These are phyloP conservation scores for Crenichthys baileyi DNA, from an alignment of 2,797 vertebrate species.

Conservation along the genomic window DNA sequence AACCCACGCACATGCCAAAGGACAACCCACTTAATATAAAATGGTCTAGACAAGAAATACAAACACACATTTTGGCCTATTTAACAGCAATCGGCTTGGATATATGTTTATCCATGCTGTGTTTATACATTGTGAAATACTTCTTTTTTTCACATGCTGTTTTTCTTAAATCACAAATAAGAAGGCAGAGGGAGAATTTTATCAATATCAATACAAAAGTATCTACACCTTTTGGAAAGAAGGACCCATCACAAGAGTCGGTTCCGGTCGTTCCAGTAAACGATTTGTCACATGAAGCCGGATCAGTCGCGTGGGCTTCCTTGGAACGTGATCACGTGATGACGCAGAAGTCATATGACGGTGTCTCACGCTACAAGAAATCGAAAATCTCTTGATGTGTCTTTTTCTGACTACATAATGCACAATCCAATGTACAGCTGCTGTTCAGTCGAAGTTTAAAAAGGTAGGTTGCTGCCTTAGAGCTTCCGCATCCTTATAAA, in stretches of 20 bases:
- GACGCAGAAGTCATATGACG: conserved; percentile 58
- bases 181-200: too few species aligned
- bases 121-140: too few species aligned
- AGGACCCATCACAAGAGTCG: background rate
- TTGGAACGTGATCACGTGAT: conserved; percentile 53
- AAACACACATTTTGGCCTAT: too few species aligned
- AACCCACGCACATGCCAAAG: too few species aligned
- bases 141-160: too few species aligned
- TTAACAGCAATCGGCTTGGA: too few species aligned
- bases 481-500: background rate
- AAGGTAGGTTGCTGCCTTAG: conserved; percentile 26
- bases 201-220: too few species aligned
- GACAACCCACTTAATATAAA: too few species aligned
- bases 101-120: too few species aligned
- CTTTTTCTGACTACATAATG: background rate
- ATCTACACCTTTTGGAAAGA: background rate
- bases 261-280: background rate
- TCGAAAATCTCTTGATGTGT: background rate
- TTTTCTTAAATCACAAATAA: background rate
- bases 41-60: too few species aligned
- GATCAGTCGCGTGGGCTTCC: background rate
- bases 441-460: background rate
- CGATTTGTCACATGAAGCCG: background rate
- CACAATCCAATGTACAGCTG: background rate
- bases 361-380: conserved; percentile 24